Evolutionary conservation across 1,140 invertebrate species (phyloP).

Genomic region (Maniola jurtina): DNA sequence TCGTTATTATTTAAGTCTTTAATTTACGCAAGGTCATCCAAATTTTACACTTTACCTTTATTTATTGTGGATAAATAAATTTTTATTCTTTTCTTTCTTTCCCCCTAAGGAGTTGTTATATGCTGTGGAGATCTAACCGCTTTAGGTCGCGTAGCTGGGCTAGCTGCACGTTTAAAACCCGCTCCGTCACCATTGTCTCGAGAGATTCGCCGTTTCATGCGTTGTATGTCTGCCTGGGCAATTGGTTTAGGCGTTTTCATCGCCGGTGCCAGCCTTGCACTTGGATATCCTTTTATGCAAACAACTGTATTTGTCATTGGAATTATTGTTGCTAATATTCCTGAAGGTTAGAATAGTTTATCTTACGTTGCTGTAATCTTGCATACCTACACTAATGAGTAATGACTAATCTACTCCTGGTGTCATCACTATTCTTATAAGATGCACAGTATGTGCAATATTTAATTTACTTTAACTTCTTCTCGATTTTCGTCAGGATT

Average conservation of each 20-base stretch:
- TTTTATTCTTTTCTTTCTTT: neutral
- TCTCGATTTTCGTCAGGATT: conserved; percentile 40
- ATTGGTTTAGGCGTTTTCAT: conserved; percentile 54
- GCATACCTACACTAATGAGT: neutral
- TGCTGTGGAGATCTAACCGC: conserved; percentile 69
- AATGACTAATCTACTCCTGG: neutral
- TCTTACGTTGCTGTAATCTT: neutral
- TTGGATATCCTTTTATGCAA: conserved; percentile 69
- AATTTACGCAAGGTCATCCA: too few species aligned
- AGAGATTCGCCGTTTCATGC: conserved; percentile 59
- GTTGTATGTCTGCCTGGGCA: conserved; percentile 59
- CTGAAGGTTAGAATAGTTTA: conserved; percentile 50
- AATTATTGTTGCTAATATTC: conserved; percentile 68
- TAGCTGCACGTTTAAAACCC: conserved; percentile 58
- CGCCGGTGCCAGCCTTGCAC: conserved; percentile 45
- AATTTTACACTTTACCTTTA: too few species aligned
- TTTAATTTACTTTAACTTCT: too few species aligned
- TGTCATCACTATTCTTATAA: too few species aligned
- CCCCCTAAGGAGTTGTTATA: conserved; percentile 54
- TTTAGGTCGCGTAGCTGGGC: conserved; percentile 60
- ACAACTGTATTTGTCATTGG: conserved; percentile 67
- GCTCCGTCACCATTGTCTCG: conserved; percentile 57
- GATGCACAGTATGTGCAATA: too few species aligned
- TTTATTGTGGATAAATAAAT: too few species aligned
- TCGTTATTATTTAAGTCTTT: too few species aligned